Conservation (phyloP, 2,888 invertebrate species). For the Drymonia ruficornis region DNA sequence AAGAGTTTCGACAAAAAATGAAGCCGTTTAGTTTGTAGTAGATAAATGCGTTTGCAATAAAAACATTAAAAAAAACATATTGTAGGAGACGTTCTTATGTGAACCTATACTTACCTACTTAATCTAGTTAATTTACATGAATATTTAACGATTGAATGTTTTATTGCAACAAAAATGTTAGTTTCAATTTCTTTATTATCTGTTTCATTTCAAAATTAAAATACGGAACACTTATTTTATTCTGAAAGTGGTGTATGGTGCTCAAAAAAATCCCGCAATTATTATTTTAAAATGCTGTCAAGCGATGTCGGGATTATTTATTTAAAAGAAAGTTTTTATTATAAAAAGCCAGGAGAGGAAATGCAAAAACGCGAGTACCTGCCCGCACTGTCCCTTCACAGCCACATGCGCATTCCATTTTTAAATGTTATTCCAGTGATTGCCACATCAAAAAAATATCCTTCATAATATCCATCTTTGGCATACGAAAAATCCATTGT, state of each 20-base stretch:
- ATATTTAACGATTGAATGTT: no score
- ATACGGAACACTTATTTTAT: not conserved
- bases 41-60: no score
- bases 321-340: conserved; percentile 85
- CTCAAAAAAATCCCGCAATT: conserved; percentile 42
- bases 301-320: conserved; percentile 80
- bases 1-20: no score
- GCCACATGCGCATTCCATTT: conserved; percentile 78
- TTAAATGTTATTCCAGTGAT: conserved; percentile 67
- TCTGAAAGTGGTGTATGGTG: not conserved
- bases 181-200: no score
- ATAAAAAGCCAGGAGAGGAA: conserved; percentile 82
- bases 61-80: no score
- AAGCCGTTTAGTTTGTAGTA: no score
- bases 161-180: no score
- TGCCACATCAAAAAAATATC: conserved; percentile 68
- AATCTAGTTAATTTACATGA: no score
- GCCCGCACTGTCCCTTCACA: conserved; percentile 79
- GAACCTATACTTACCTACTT: no score
- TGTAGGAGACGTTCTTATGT: no score
- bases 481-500: conserved; percentile 65
- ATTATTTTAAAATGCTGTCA: conserved; percentile 83
- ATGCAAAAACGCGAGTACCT: conserved; percentile 81
- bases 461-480: conserved; percentile 61
- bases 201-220: not conserved